Evolutionary conservation across 2,888 invertebrate species (phyloP).

Genomic region (Amblyteles armatorius): DNA sequence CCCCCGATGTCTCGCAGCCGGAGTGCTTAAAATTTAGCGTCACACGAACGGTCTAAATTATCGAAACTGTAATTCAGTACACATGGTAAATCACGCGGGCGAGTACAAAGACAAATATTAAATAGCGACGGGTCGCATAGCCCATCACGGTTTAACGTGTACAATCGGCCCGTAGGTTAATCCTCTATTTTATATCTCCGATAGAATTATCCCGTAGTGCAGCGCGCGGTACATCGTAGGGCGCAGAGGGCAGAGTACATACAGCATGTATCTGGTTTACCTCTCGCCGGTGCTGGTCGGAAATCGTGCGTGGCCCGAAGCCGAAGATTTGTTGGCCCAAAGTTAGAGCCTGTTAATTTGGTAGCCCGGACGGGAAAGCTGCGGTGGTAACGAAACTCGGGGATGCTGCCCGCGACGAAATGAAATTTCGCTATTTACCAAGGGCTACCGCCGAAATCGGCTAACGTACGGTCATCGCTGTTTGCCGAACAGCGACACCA

Average conservation of each 20-base stretch:
- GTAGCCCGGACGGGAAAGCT: conserved; percentile 20
- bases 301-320: conserved; percentile 51
- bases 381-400: conserved; percentile 53
- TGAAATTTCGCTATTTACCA: conserved; percentile 73
- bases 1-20: not conserved
- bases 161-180: conserved; percentile 44
- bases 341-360: conserved; percentile 69
- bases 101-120: conserved; percentile 41
- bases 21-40: conserved; percentile 48
- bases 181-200: conserved; percentile 61
- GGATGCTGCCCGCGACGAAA: conserved; percentile 65
- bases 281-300: conserved; percentile 14
- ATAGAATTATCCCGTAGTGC: conserved; percentile 51
- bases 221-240: not conserved
- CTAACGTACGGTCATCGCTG: conserved; percentile 70
- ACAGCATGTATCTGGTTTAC: conserved; percentile 17
- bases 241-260: conserved; percentile 16
- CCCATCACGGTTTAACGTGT: conserved; percentile 17
- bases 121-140: conserved; percentile 33
- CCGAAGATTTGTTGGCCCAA: conserved; percentile 68
- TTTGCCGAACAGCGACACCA: conserved; percentile 61
- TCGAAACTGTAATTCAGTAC: conserved; percentile 12
- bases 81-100: conserved; percentile 44
- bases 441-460: conserved; percentile 69
- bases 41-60: conserved; percentile 42